Evolutionary conservation across 2,113 vertebrate genomes (phyloP), one percentile per base, ranked within the genome.

Genomic region (Oriolus oriolus): DNA sequence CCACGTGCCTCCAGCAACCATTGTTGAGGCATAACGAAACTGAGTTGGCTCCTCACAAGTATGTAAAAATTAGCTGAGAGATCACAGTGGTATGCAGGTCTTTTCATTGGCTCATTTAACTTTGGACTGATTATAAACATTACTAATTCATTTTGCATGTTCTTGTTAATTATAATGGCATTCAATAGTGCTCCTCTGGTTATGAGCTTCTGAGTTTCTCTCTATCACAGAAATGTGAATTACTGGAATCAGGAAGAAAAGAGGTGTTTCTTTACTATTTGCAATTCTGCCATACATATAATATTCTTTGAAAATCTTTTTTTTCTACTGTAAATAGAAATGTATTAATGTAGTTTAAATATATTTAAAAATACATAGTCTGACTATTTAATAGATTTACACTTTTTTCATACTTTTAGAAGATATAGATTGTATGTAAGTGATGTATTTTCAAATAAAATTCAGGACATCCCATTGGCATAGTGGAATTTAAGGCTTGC

Each of bases 81-180:
- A 70, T 95, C 75, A 56, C 23, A 77, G 60, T 66, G 59, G 49
- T 88, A 90, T 76, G 86, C 88, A 87, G 68, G 79, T 73, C 53
- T 96, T 90, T 96, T 89, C 42, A 44, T 82, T 66, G 92, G 71
- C 52, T 95, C 64, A 64, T 95, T 96, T 92, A 94, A 80, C 71
- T 93, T 92, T 75, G 75, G 54, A 81, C 66, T 88, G 42, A 90
- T 93, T 92, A 65, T 93, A 93, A 92, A 80, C 71, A 79, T 84
- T 92, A 73, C 66, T 93, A 93, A 96, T 94, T 95, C 33, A 88
- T 87, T 97, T 91, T 91, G 22, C 33, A 16, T 94, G 82, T 94
- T 91, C 89, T 59, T 97, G 68, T 94, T 97, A 96, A 93, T 96
- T 94, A 41, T 82, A 90, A 82, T 75, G 77, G 33, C 27, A 78